Percentiles rank a stretch among this genome's conserved stretches.
phyloP scores from a whole-genome alignment of 2,113 vertebrate species.

The Erinaceus europaeus region DNA sequence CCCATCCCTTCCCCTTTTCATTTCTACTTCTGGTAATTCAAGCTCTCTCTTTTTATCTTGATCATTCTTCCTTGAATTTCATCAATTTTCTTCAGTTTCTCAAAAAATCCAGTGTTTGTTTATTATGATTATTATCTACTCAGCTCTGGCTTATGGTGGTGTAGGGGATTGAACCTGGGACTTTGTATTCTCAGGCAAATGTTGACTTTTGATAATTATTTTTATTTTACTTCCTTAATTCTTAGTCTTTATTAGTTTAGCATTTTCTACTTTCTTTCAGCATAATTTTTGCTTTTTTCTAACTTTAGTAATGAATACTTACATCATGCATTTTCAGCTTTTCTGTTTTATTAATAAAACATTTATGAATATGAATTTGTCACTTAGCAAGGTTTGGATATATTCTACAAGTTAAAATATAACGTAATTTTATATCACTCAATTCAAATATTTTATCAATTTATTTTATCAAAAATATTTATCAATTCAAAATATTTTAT shows the following conservation, averaged over 20 bases:
- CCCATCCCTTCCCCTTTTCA: neutral
- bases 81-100: neutral
- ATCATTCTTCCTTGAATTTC: neutral
- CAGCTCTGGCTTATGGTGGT: too few species aligned
- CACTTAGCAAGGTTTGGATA: neutral
- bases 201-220: neutral
- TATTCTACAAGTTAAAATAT: too few species aligned
- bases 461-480: neutral
- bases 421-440: too few species aligned
- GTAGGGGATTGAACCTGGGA: too few species aligned
- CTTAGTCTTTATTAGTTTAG: neutral
- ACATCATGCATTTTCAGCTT: neutral
- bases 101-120: neutral
- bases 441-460: too few species aligned
- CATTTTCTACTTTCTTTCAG: neutral
- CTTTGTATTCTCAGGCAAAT: too few species aligned
- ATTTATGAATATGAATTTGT: neutral
- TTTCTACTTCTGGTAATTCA: neutral
- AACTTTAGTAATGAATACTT: neutral
- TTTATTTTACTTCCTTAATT: neutral
- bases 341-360: neutral
- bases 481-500: too few species aligned
- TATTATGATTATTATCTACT: too few species aligned
- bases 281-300: neutral
- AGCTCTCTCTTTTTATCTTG: neutral